Evolutionary conservation across 2,888 invertebrate species (phyloP).

Genomic region (Diarsia dahlii): DNA sequence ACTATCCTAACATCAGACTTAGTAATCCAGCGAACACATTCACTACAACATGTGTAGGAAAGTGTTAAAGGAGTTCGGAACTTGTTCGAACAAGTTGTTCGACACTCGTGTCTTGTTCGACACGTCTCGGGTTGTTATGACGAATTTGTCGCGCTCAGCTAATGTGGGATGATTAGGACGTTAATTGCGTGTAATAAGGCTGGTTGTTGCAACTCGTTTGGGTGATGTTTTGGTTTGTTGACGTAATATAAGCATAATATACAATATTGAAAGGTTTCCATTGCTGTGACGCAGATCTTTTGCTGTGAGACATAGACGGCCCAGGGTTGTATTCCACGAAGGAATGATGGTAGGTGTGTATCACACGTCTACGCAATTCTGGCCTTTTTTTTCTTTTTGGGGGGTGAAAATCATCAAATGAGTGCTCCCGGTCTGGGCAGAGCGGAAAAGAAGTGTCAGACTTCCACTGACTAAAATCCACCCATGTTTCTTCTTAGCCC

Average conservation of each 20-base stretch:
- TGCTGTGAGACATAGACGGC: no score
- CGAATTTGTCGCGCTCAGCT: conserved; percentile 47
- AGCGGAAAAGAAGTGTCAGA: no score
- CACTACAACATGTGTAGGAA: conserved; percentile 60
- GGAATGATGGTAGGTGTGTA: no score
- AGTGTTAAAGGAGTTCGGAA: conserved; percentile 64
- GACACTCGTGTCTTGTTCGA: conserved; percentile 65
- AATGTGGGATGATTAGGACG: conserved; percentile 37
- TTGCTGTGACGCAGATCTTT: no score
- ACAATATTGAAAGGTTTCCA: no score
- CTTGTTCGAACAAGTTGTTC: conserved; percentile 58
- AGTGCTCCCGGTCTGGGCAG: no score
- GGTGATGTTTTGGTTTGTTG: conserved; percentile 13
- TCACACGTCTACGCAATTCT: neutral
- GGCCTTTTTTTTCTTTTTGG: no score
- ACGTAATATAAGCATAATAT: neutral
- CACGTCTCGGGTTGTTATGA: conserved; percentile 61
- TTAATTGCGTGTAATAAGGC: conserved; percentile 42
- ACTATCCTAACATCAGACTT: conserved; percentile 52
- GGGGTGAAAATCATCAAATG: no score
- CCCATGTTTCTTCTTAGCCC: no score
- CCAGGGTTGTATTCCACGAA: neutral
- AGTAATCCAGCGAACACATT: conserved; percentile 49
- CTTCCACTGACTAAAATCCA: no score
- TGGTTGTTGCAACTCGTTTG: conserved; percentile 26